Percentiles rank a stretch among this genome's conserved stretches.
These are phyloP conservation scores for Paramisgurnus dabryanus DNA, from an alignment of 2,113 vertebrate species.

Conservation along the genomic window DNA sequence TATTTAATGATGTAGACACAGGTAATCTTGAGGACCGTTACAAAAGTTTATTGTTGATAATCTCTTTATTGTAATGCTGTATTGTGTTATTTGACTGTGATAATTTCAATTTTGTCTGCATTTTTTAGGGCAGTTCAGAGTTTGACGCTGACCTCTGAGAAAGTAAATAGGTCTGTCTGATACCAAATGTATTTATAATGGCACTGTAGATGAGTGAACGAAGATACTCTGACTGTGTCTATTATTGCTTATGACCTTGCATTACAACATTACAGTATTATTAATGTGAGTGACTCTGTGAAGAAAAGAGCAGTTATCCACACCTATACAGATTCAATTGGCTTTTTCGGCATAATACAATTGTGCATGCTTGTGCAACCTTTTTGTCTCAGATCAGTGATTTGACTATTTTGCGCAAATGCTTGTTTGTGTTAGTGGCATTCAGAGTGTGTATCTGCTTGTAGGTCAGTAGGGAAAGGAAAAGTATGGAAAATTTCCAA, in stretches of 20 bases:
- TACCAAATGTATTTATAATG: constrained; percentile 27
- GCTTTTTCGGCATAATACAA: background rate
- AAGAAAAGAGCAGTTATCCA: background rate
- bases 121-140: constrained; percentile 3
- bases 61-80: too few relatives aligned
- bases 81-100: too few relatives aligned
- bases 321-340: constrained; percentile 7
- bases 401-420: constrained; percentile 11
- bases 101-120: too few relatives aligned
- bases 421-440: constrained; percentile 10
- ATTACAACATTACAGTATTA: constrained; percentile 33
- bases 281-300: background rate
- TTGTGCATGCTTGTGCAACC: background rate
- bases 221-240: constrained; percentile 12
- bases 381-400: background rate
- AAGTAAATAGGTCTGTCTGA: constrained; percentile 8
- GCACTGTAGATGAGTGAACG: constrained; percentile 11
- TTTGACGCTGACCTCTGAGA: background rate
- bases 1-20: too few relatives aligned
- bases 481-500: constrained; percentile 2
- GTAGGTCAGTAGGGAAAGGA: constrained; percentile 31
- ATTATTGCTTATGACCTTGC: background rate
- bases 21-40: too few relatives aligned
- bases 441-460: background rate
- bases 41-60: too few relatives aligned